Base-by-base conservation (phyloP, 2,113 vertebrate genomes). In the Recurvirostra avosetta region DNA sequence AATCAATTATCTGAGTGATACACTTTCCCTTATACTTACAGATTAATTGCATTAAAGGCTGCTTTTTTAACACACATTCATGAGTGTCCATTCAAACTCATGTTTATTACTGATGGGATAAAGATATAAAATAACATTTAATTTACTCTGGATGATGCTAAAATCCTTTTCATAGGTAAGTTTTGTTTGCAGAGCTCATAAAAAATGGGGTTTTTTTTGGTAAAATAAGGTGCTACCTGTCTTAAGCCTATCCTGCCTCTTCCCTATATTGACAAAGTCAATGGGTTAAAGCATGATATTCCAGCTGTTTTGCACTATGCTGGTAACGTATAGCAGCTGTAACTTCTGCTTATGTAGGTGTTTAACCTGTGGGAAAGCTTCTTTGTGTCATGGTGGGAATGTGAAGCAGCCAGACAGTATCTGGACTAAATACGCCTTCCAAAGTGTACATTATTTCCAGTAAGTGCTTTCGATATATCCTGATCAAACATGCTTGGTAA, bases 201-300 rank as follows among this genome's bases (percentile, higher is more conserved):
- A 55, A 62, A 58, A 45, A 12, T 5, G 1, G 38, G 8, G 8
- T 0, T 8, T 21, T 45, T 27, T 62, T 84, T 45, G 38, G 4
- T 40, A 62, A 53, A 72, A 67, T 30, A 79, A 18, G 1, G 6
- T 1, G 0, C 15, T 65, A 19, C 3, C 32, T 6, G 1, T 68
- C 26, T 65, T 36, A 62, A 74, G 6, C 9, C 8, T 53, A 13
- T 59, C 7, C 27, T 81, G 8, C 1, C 0, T 74, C 88, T 75
- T 36, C 34, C 7, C 25, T 75, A 8, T 19, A 20, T 43, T 14
- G 19, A 11, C 50, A 55, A 66, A 61, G 18, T 40, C 21, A 4
- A 15, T 36, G 23, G 34, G 36, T 12, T 34, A 65, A 89, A 91
- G 34, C 15, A 59, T 22, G 9, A 7, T 52, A 55, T 66, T 81